Evolutionary conservation across 1,140 invertebrate species (phyloP), one percentile per base, ranked within the genome.

Genomic region (Hyphantria cunea): DNA sequence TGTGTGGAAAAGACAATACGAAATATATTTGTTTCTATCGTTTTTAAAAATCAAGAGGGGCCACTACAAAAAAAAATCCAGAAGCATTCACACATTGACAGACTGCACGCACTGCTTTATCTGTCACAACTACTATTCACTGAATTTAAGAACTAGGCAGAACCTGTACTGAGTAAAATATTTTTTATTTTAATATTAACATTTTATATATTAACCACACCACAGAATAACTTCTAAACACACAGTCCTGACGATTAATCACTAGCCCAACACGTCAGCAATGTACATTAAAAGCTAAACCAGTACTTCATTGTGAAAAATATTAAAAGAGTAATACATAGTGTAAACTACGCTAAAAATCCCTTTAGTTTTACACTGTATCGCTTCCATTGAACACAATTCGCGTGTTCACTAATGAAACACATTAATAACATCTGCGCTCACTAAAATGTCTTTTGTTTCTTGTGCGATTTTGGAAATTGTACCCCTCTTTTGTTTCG

Each of bases 381-480:
- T 9, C 56, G 13, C 34, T 59, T 59, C 56, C 56, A 59, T 25
- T 32, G 8, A 2, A 0, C 37, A 50, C 25, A 6, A 50, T 50
- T 34, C 37, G n/a, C 34, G 56, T 9, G 13, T 17, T 50, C 56
- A 41, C 56, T 59, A 59, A 59, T 59, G 45, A 59, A 59, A 59
- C 48, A 41, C 56, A 59, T 59, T 59, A 41, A 59, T 59, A 59
- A 59, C 56, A 59, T 59, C 56, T 59, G 56, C 34, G 56, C 34
- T 47, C 15, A 49, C 56, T 59, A 59, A 59, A 59, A 59, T 59
- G 56, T 39, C 56, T 50, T 59, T 59, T 59, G 56, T 59, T 59
- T 50, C 48, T 50, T 50, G 37, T 39, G 48, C 56, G 56, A 50
- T 59, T 59, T 59, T 47, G 56, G 56, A 59, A 59, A 59, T 59